Evolutionary conservation across 2,113 vertebrate species (phyloP).

Genomic region (Cygnus buccinator): DNA sequence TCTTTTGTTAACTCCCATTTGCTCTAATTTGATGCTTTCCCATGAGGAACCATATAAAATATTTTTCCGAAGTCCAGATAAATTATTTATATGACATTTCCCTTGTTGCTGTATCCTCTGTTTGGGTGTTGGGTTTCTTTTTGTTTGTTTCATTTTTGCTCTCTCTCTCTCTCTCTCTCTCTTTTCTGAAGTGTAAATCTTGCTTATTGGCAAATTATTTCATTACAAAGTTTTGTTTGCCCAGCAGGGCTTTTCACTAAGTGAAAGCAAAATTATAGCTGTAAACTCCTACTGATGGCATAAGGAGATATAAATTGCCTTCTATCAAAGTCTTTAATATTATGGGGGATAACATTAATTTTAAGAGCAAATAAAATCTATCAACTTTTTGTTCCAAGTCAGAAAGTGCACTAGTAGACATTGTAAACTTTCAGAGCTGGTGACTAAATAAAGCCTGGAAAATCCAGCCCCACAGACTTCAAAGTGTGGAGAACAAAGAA

Average conservation of each 20-base stretch:
- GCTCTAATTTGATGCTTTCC: background rate
- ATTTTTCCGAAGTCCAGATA: background rate
- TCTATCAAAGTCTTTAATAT: conserved; percentile 24
- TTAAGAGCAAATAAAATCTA: conserved; percentile 27
- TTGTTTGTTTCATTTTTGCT: background rate
- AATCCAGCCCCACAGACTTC: background rate
- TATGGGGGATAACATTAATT: background rate
- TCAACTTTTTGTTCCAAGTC: background rate
- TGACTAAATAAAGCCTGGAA: background rate
- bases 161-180: background rate
- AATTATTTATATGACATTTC: background rate
- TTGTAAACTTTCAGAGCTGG: background rate
- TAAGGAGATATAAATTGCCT: background rate
- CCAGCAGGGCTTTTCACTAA: background rate
- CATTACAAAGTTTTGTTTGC: background rate
- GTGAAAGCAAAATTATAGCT: background rate
- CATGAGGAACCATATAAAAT: background rate
- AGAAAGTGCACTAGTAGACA: background rate
- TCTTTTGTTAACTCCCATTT: background rate
- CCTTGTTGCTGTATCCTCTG: background rate
- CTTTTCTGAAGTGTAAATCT: background rate
- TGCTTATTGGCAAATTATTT: background rate
- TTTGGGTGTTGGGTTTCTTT: background rate
- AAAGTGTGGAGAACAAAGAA: background rate
- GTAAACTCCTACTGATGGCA: background rate